phyloP scores from a whole-genome alignment of 2,113 vertebrate genomes.

The Labeo rohita region DNA sequence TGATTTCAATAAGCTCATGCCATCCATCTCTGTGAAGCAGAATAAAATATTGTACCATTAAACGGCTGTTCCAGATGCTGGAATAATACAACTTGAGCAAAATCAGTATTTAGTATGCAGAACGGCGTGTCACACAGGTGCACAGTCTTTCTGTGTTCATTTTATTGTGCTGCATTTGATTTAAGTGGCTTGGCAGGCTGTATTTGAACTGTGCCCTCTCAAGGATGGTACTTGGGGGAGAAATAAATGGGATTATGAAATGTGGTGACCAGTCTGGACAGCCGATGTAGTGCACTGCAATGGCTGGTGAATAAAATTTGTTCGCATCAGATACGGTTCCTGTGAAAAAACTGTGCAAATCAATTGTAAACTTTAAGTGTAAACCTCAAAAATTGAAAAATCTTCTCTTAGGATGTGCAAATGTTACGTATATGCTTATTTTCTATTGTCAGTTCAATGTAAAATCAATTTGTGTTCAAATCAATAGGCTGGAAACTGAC shows the following conservation, averaged over 20 bases:
- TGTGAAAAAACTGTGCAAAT: not conserved
- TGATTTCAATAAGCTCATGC: not conserved
- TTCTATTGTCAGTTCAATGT: not conserved
- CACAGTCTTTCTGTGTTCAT: constrained; percentile 22
- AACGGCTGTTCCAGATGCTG: constrained; percentile 23
- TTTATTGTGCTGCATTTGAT: constrained; percentile 18
- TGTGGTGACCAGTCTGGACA: constrained; percentile 9
- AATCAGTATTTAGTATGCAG: constrained; percentile 36
- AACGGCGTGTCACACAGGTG: constrained; percentile 11
- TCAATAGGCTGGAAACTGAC: constrained; percentile 38
- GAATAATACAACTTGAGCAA: constrained; percentile 23
- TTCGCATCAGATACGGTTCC: not conserved
- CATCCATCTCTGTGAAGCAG: not conserved
- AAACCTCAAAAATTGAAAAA: not conserved
- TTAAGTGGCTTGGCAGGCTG: constrained; percentile 19
- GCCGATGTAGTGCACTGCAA: not conserved
- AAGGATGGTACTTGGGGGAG: constrained; percentile 21
- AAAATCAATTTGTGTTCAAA: constrained; percentile 26
- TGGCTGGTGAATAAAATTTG: not conserved
- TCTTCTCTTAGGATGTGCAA: not conserved
- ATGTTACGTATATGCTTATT: not conserved
- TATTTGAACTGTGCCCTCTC: constrained; percentile 39
- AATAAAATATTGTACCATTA: not conserved
- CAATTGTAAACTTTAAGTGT: not conserved
- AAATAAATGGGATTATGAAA: constrained; percentile 33